Conservation (phyloP, 2,113 vertebrate species). For the Callipepla squamata region DNA sequence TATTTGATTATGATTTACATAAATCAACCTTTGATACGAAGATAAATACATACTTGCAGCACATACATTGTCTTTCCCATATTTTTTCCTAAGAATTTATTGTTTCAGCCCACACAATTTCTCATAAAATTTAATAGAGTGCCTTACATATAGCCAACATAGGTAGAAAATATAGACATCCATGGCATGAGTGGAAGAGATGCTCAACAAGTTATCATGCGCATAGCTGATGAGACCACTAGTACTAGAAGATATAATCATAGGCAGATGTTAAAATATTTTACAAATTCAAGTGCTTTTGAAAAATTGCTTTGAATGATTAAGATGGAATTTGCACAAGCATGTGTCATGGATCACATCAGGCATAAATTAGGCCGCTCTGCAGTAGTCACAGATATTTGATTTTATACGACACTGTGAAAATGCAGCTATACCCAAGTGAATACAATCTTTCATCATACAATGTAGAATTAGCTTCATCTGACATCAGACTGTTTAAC, state of each 20-base stretch:
- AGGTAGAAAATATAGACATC: background rate
- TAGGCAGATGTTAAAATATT: background rate
- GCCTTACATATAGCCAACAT: background rate
- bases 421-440: background rate
- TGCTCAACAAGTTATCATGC: background rate
- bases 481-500: background rate
- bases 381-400: background rate
- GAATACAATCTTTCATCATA: background rate
- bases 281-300: background rate
- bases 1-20: background rate
- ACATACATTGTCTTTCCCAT: background rate
- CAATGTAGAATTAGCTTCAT: background rate
- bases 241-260: background rate
- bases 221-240: background rate
- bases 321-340: background rate
- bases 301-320: constrained; percentile 2
- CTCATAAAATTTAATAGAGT: background rate
- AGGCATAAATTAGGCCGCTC: constrained; percentile 1
- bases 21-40: background rate
- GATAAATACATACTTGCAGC: background rate
- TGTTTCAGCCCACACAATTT: background rate
- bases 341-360: accelerated
- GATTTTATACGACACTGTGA: background rate
- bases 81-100: background rate
- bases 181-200: background rate